A percentile compares a stretch with the other conserved stretches of the same genome.
Evolutionary conservation across 2,888 invertebrate species (phyloP).

Genomic region (Emesis furor): DNA sequence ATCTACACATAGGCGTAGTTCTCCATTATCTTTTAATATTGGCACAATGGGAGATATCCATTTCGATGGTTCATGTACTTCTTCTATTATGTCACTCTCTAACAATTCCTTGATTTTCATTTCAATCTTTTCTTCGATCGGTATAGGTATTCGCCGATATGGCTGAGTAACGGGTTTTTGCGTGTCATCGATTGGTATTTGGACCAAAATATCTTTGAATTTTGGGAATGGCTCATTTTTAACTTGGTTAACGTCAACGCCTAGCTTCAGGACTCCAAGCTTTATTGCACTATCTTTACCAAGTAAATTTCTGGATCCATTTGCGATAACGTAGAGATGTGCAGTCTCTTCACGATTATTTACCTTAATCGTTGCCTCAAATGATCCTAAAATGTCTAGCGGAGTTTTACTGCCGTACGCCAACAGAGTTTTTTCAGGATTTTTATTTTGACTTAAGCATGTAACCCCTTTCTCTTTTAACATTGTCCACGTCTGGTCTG

Average conservation of each 20-base stretch:
- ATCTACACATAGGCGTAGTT: constrained; percentile 73
- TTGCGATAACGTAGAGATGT: background rate
- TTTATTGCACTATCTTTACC: background rate
- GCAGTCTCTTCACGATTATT: background rate
- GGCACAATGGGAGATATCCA: constrained; percentile 74
- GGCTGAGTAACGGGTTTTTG: constrained; percentile 63
- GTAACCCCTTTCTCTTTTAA: constrained; percentile 6
- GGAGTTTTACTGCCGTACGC: constrained; percentile 19
- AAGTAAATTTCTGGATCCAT: background rate
- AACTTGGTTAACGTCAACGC: background rate
- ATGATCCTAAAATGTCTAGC: background rate
- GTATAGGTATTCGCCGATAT: constrained; percentile 33
- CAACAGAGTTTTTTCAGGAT: constrained; percentile 18
- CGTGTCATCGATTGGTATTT: constrained; percentile 61
- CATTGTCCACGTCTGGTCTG: constrained; percentile 7
- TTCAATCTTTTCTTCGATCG: too few relatives aligned
- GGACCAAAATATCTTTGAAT: constrained; percentile 62
- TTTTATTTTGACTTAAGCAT: background rate
- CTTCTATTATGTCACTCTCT: constrained; percentile 63
- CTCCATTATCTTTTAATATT: constrained; percentile 69
- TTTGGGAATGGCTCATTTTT: constrained; percentile 54
- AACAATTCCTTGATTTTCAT: constrained; percentile 35
- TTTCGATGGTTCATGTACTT: constrained; percentile 51
- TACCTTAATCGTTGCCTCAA: background rate
- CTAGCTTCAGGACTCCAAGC: background rate